phyloP scores from a whole-genome alignment of 2,113 vertebrate species.

The Fregata magnificens region DNA sequence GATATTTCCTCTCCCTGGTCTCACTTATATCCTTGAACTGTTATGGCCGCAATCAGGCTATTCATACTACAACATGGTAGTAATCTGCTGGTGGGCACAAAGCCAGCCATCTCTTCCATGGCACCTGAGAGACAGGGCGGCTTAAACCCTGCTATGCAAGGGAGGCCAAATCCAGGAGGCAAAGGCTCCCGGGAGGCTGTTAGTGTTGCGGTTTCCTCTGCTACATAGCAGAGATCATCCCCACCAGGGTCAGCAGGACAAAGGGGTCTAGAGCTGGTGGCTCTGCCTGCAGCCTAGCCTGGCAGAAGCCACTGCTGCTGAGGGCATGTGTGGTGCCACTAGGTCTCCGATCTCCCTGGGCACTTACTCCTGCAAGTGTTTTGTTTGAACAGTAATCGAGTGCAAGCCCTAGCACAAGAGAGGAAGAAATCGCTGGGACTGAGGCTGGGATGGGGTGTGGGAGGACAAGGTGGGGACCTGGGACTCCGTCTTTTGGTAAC shows the following conservation, averaged over 20 bases:
- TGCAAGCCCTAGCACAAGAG: not conserved
- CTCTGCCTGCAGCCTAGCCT: not conserved
- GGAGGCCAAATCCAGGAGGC: not conserved
- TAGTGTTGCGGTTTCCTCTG: not conserved
- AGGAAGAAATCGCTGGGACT: not conserved
- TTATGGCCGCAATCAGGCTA: not conserved
- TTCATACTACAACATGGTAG: not conserved
- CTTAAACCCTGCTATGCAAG: not conserved
- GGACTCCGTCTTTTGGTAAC: not conserved
- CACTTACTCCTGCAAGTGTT: not conserved
- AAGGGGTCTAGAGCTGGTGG: not conserved
- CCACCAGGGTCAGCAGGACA: not conserved
- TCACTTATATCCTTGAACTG: not conserved
- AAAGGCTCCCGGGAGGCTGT: fast-evolving
- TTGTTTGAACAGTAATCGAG: not conserved
- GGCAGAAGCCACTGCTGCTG: not conserved
- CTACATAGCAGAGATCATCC: not conserved
- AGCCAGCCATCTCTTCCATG: not conserved
- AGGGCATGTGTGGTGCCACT: fast-evolving
- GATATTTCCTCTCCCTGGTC: not conserved
- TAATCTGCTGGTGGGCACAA: not conserved
- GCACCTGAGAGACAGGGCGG: not conserved
- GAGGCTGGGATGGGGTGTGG: not conserved
- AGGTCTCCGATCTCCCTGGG: fast-evolving
- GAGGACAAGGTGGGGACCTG: not conserved